Evolutionary conservation across 2,797 vertebrate species (phyloP).

Genomic region (Pangasius macronema): DNA sequence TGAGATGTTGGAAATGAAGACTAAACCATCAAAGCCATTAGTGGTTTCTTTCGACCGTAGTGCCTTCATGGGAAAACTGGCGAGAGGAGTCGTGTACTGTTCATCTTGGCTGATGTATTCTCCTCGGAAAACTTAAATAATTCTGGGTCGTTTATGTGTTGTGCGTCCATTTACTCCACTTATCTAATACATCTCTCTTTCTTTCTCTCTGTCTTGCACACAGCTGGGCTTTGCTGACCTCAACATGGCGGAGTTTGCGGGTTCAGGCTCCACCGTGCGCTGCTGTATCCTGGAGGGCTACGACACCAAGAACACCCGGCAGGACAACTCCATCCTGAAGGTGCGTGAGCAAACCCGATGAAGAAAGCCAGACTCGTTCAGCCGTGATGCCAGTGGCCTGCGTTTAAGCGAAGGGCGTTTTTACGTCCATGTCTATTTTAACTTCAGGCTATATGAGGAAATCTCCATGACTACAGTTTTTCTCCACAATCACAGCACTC

Average conservation of each 20-base stretch:
- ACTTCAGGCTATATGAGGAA: conserved; percentile 2
- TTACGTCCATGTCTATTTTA: conserved; percentile 15
- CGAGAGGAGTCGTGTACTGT: not conserved
- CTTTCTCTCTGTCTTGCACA: conserved; percentile 9
- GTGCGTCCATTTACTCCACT: not conserved
- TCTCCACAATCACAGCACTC: conserved; percentile 33
- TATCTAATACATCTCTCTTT: not conserved
- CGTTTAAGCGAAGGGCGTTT: not conserved
- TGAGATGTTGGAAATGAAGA: conserved; percentile 8
- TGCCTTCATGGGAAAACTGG: conserved; percentile 17
- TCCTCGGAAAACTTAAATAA: not conserved
- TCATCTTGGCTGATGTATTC: not conserved
- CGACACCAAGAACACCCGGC: conserved; percentile 87
- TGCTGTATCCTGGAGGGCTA: conserved; percentile 89
- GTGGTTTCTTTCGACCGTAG: not conserved
- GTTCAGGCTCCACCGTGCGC: conserved; percentile 84
- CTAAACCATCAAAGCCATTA: conserved; percentile 4
- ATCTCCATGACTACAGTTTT: conserved; percentile 23
- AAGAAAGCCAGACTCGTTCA: not conserved
- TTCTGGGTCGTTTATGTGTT: not conserved
- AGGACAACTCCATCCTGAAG: conserved; percentile 91
- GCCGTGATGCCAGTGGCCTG: not conserved
- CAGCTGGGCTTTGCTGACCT: conserved; percentile 88
- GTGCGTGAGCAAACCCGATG: conserved; percentile 59
- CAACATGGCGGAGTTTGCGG: conserved; percentile 88